Conservation (phyloP, 2,113 vertebrate genomes). For the Campylorhamphus procurvoides region DNA sequence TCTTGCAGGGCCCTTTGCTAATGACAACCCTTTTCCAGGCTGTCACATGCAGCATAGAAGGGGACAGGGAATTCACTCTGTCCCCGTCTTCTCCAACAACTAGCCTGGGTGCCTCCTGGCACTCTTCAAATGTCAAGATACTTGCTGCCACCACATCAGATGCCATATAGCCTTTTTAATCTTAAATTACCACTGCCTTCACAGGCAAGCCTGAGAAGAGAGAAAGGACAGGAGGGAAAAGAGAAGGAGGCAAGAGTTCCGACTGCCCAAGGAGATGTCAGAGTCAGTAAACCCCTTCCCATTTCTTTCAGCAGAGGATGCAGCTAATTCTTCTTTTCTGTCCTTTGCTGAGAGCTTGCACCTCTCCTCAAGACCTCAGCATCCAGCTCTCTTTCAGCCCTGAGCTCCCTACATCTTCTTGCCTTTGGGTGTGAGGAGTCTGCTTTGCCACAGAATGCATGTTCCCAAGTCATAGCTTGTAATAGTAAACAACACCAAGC, state of each 20-base stretch:
- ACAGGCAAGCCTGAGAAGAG: background rate
- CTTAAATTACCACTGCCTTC: background rate
- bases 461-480: background rate
- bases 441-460: background rate
- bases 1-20: background rate
- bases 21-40: background rate
- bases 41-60: background rate
- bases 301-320: background rate
- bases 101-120: background rate
- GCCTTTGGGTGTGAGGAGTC: background rate
- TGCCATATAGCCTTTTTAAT: background rate
- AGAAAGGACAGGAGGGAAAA: background rate
- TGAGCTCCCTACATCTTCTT: background rate
- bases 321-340: background rate
- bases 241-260: background rate
- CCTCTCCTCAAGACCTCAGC: background rate
- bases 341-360: background rate
- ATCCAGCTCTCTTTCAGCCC: background rate
- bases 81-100: accelerated
- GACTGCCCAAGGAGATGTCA: background rate
- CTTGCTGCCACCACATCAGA: background rate
- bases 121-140: background rate
- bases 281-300: background rate
- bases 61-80: background rate
- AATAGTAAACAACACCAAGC: background rate